Percentiles rank a stretch among this genome's conserved stretches.
Conservation (phyloP, 2,888 invertebrate genomes). For the Rhopalosiphum nymphaeae region DNA sequence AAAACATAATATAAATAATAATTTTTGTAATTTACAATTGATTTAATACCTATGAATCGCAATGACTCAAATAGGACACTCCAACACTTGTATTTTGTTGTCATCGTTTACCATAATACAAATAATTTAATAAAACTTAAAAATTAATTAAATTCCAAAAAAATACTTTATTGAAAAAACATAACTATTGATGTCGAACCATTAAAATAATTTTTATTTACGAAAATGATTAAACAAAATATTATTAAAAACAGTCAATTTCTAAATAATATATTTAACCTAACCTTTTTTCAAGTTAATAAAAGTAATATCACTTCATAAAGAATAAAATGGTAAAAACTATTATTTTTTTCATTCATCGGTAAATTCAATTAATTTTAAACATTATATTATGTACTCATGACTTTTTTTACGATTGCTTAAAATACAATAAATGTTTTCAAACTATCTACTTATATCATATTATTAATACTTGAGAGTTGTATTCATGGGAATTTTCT, state of each 20-base stretch:
- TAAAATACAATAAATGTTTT: too few species aligned
- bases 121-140: not conserved
- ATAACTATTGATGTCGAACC: not conserved
- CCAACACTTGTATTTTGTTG: not conserved
- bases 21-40: not conserved
- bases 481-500: too few species aligned
- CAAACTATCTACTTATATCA: too few species aligned
- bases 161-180: not conserved
- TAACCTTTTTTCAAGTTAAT: not conserved
- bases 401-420: not conserved
- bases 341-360: not conserved
- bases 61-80: not conserved
- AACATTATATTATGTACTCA: not conserved
- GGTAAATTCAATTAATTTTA: too few species aligned
- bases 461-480: too few species aligned
- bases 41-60: not conserved
- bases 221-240: not conserved
- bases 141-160: not conserved
- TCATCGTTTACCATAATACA: not conserved
- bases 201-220: not conserved
- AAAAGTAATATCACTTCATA: not conserved
- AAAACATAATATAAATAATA: slow-evolving; percentile 32
- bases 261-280: not conserved
- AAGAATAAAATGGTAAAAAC: not conserved
- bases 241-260: not conserved